Evolutionary conservation across 2,888 invertebrate species (phyloP), one percentile per base, ranked within the genome.

Genomic region (Mongoloraphidia duomilia): DNA sequence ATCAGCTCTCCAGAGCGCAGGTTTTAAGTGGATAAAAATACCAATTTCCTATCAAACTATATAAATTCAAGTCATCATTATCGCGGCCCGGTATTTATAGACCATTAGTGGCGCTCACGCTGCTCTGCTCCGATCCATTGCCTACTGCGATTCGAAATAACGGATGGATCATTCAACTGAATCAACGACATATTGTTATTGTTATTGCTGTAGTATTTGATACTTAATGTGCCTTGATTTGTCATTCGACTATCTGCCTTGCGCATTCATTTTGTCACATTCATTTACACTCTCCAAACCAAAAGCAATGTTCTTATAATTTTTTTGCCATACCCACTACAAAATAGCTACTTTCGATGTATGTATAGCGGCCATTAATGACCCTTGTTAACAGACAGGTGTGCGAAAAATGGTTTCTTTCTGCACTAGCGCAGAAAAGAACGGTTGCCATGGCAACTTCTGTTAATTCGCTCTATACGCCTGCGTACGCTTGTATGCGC

Each of bases 1-100:
- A 39, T 33, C 12, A 17, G 26, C 33, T 17, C 42, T 42, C 12
- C 33, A 33, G 12, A 26, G 42, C 17, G 43, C 43, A 43, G 50
- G 53, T 54, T 51, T 44, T 40, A 44, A 49, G 53, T 51, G 50
- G 51, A 53, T 51, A 53, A 53, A 50, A 51, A 47, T 50, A 53
- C 53, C 53, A 53, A 53, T 53, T 53, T 53, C 53, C 47, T 53
- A 53, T 53, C 53, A 51, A 53, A 53, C 49, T 51, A 49, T 47
- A 53, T 53, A 51, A 53, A 53, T 53, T 51, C 46, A 46, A 47
- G 50, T 49, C 44, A 49, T 51, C 50, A 51, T 53, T 53, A 52
- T 52, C 52, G 46, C 44, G 34, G 35, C 33, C 43, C 39, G 50
- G 46, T 52, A 52, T 52, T 52, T 52, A 52, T 52, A 48, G 52